A percentile compares a stretch with the other conserved stretches of the same genome.
Conservation (phyloP, 2,797 vertebrate species). For the Calcarius lapponicus region DNA sequence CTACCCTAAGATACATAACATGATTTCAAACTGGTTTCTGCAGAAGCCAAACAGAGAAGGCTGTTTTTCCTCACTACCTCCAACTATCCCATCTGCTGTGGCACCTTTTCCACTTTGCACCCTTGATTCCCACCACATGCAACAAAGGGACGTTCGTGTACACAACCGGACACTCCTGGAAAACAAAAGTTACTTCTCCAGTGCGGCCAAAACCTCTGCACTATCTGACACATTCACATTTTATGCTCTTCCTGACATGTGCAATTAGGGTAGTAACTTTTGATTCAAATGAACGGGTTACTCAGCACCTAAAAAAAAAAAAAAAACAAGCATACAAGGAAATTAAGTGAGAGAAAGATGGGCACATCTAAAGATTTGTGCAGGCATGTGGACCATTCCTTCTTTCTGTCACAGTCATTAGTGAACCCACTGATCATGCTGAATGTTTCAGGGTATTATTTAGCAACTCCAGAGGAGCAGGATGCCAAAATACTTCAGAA, state of each 20-base stretch:
- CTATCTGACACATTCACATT: neutral
- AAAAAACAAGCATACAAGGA: neutral
- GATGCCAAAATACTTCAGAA: neutral
- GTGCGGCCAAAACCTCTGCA: neutral
- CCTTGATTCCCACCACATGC: neutral
- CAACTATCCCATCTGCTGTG: neutral
- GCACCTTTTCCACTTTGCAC: neutral
- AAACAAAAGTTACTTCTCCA: neutral
- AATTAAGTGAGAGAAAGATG: neutral
- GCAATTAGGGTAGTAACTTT: neutral
- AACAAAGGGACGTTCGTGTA: neutral
- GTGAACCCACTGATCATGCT: neutral
- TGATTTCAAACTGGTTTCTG: neutral
- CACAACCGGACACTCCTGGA: neutral
- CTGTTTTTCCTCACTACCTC: neutral
- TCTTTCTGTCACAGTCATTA: neutral
- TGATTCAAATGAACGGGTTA: neutral
- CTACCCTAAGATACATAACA: neutral
- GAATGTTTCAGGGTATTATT: neutral
- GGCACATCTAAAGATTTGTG: neutral
- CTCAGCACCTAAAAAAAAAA: neutral
- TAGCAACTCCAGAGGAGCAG: neutral
- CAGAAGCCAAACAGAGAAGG: neutral
- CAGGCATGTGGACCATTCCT: neutral
- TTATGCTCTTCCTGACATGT: neutral